Evolutionary conservation across 2,888 invertebrate species (phyloP).

Genomic region (Sipunculus nudus): DNA sequence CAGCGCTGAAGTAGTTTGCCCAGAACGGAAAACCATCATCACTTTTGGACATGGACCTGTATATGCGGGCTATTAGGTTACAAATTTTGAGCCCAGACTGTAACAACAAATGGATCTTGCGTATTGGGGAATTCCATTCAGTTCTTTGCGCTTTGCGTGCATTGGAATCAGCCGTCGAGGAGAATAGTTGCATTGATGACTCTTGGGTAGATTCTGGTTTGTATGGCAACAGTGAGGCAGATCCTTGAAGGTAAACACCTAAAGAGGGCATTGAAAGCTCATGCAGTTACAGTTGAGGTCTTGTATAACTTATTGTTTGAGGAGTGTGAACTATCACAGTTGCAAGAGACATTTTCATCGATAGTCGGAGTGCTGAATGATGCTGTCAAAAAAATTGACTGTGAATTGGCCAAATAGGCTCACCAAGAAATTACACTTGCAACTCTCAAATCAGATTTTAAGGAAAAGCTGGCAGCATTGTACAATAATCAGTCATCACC

Average conservation of each 20-base stretch:
- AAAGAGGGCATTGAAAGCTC: conserved; percentile 14
- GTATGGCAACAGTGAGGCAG: conserved; percentile 16
- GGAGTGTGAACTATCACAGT: too few relatives aligned
- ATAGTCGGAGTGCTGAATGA: too few relatives aligned
- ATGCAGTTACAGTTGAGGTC: too few relatives aligned
- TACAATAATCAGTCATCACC: too few relatives aligned
- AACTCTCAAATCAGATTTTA: too few relatives aligned
- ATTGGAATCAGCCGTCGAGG: conserved; percentile 8
- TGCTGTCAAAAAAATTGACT: too few relatives aligned
- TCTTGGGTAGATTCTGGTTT: conserved; percentile 15
- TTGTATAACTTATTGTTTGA: too few relatives aligned
- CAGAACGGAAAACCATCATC: background rate
- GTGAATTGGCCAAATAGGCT: too few relatives aligned
- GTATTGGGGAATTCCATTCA: conserved; percentile 15
- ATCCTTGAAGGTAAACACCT: conserved; percentile 18
- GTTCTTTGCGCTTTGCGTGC: conserved; percentile 14
- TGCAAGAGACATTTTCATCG: too few relatives aligned
- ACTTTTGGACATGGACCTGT: conserved; percentile 15
- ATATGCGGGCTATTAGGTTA: conserved; percentile 16
- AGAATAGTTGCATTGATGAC: conserved; percentile 15
- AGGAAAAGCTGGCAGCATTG: too few relatives aligned
- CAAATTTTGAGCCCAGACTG: conserved; percentile 8
- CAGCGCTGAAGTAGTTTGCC: conserved; percentile 1
- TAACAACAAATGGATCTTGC: conserved; percentile 17
- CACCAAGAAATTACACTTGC: too few relatives aligned